phyloP scores from a whole-genome alignment of 2,888 invertebrate species.

The Siphlonurus alternatus region DNA sequence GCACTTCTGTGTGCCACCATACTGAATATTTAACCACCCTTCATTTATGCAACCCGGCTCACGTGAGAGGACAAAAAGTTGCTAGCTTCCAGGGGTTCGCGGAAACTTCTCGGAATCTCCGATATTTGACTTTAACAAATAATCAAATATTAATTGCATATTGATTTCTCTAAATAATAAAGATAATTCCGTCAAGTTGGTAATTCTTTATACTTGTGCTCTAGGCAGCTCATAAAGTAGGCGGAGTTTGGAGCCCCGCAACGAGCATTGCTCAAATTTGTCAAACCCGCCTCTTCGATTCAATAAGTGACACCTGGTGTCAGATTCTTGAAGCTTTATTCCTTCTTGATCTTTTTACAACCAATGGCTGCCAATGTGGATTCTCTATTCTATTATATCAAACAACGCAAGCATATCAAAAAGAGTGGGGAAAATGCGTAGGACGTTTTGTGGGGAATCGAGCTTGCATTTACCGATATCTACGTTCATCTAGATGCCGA shows the following conservation, averaged over 20 bases:
- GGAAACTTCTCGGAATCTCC: neutral
- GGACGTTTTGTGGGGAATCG: neutral
- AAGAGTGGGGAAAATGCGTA: neutral
- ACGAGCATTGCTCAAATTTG: neutral
- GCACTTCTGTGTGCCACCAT: no score
- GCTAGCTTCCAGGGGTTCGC: neutral
- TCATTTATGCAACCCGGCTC: no score
- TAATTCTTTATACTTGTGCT: no score
- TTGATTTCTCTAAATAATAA: no score
- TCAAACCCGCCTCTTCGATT: neutral
- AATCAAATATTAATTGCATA: no score
- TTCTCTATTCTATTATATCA: neutral
- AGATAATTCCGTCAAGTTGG: no score
- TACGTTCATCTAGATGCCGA: neutral
- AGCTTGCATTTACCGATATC: neutral
- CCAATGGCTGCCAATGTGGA: conserved; percentile 2
- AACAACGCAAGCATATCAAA: neutral
- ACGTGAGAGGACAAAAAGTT: no score
- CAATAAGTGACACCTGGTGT: neutral
- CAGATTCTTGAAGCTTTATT: neutral
- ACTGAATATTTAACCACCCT: no score
- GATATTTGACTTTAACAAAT: no score
- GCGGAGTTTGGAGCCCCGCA: neutral
- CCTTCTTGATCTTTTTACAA: neutral
- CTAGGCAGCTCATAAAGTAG: neutral